Evolutionary conservation across 2,113 vertebrate genomes (phyloP), one percentile per base, ranked within the genome.

Genomic region (Scalopus aquaticus): DNA sequence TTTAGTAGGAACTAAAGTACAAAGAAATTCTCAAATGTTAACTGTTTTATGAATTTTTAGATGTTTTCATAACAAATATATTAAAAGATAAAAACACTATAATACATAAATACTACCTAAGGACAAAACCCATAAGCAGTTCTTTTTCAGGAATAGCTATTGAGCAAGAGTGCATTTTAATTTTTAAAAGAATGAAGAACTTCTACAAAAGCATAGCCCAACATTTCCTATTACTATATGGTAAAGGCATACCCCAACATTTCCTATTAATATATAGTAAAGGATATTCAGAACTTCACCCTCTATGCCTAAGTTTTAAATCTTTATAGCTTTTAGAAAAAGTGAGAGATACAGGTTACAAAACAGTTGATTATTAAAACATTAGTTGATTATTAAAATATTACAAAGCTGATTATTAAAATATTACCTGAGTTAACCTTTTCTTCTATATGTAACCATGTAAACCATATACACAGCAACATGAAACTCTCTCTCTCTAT

Each of bases 21-120:
- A 60, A 90, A 93, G 51, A 91, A 94, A 81, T 70, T 74, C 24
- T 90, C 12, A 96, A 92, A 49, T 62, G 37, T 42, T 88, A 69
- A 96, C 73, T 70, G 19, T 26, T 84, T 92, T 42, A 92, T 42
- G 6, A 44, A 37, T 85, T 62, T 89, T 64, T 51, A n/a, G 51
- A 92, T 78, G 32, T 39, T 84, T 94, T 94, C 46, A 60, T 86
- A 90, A 67, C 39, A 73, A 87, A 37, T n/a, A 30, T 70, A 89
- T 64, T 83, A 58, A 94, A 88, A 87, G 39, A 69, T 39, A 70
- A 76, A 91, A 83, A 58, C 44, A 70, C 73, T 88, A 77, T 44
- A 79, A 24, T 60, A 69, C 13, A 37, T 12, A 32, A 91, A 62
- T 12, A 49, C 44, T 49, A 79, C 81, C 4, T 62, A 84, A 46